Evolutionary conservation across 2,888 invertebrate genomes (phyloP).

Genomic region (Orthosia cruda): DNA sequence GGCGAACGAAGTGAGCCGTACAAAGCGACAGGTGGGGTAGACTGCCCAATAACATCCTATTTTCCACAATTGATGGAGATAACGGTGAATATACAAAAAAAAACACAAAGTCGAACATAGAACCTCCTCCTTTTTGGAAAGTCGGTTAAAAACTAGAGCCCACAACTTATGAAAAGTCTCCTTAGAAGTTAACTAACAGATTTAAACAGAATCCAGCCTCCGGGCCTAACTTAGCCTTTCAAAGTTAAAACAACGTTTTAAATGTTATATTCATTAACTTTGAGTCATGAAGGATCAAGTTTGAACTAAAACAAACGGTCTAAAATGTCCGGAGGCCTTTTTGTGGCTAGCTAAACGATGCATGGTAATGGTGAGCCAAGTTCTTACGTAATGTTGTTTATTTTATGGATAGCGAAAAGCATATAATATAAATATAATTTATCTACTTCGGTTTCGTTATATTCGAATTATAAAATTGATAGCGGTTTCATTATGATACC

Average conservation of each 20-base stretch:
- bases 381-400: neutral
- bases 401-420: neutral
- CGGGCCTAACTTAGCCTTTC: neutral
- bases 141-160: neutral
- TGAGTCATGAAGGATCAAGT: neutral
- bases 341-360: neutral
- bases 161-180: neutral
- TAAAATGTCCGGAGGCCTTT: conserved; percentile 10
- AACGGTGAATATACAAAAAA: no score
- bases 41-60: no score
- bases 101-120: no score
- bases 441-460: no score
- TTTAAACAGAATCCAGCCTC: conserved; percentile 3
- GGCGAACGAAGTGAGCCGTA: no score
- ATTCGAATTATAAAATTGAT: no score
- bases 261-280: conserved; percentile 18
- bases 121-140: no score
- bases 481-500: no score
- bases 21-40: no score
- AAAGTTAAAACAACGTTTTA: conserved; percentile 13
- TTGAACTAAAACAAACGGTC: conserved; percentile 2
- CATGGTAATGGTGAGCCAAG: neutral
- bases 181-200: neutral
- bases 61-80: no score
- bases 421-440: no score